Evolutionary conservation across 2,797 vertebrate species (phyloP), one percentile per base, ranked within the genome.

Genomic region (Chiloscyllium punctatum): DNA sequence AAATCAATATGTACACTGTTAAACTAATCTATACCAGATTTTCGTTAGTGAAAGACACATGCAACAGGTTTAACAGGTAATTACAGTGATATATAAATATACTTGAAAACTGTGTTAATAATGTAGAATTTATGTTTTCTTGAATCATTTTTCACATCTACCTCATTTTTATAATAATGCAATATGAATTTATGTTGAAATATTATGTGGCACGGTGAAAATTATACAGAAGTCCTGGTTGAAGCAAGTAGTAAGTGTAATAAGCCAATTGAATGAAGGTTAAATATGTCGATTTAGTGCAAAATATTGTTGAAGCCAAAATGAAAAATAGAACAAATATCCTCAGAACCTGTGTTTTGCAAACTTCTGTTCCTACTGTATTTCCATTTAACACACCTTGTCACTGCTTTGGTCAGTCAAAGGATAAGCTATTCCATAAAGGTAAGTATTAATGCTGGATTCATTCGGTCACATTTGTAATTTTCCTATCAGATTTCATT

Each of bases 11-110:
- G 42, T 33, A 72, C 57, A 95, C 94, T n/a, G 51, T 77, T 77
- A 53, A 77, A 13, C 27, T 53, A 95, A 92, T 72, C 71, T n/a
- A 57, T 77, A 77, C 15, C 51, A 33, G 3, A 30, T 16, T 74
- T 74, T 8, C 69, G 37, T 25, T 48, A 71, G 1, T 94, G 48
- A 94, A 94, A 69, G 42, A 94, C 72, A 77, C 11, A 77, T n/a
- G 69, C 48, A 77, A 95, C 94, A 95, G 48, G 71, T 74, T 72
- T 95, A 30, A 72, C 48, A 62, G 57, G 57, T 92, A 94, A 48
- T 95, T 74, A 27, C 48, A 95, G 48, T 48, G 51, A 57, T 37
- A 30, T 37, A 57, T 37, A 30, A 51, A 91, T 57, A 66, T 66
- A 37, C 18, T n/a, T 95, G 16, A 71, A 77, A 77, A 94, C 4